Base-by-base conservation (phyloP, 2,797 vertebrate genomes). In the Chaetophractus vellerosus region DNA sequence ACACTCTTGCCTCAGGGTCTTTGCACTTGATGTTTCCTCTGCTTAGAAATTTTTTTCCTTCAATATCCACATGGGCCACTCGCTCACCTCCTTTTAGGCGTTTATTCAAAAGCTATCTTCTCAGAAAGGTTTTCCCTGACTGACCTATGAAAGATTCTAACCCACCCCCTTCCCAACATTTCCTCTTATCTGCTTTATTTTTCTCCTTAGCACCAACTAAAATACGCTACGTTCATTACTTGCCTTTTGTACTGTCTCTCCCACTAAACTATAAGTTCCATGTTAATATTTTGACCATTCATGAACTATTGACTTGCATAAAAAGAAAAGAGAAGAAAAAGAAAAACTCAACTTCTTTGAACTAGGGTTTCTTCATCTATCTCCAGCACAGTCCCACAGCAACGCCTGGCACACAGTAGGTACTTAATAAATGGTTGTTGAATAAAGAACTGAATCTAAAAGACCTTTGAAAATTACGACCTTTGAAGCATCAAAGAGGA, bases 91-190 rank as follows among this genome's bases (percentile, higher is more conserved):
- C 15, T 5, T 91, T 90, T 90, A 78, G 31, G 24, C 88, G 55
- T 79, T 93, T 41, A 89, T 93, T 93, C 52, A 92, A 75, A 95
- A 92, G 36, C 48, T 85, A 75, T 59, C 64, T 94, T 96, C 85
- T 95, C 33, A 76, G 23, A 83, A 8, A 45, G 45, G 1, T 87
- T 75, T 84, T 45, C 36, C 10, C 16, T 74, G 31, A 33, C 11
- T 90, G 79, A 66, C 23, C 6, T 61, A 18, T 31, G n/a, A 80
- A 91, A 91, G 90, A 80, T 76, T 78, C 63, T 31, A 96, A 63
- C 7, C 50, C 21, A 45, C 0, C 33, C 9, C 78, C 59, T 21
- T 66, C n/a, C 28, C 50, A 55, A 48, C 38, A 69, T 3, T 79
- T 92, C 38, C 33, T 75, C 9, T 63, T 72, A 36, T 18, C 15